Conservation (phyloP, 2,113 vertebrate genomes). For the Lipophrys pholis region DNA sequence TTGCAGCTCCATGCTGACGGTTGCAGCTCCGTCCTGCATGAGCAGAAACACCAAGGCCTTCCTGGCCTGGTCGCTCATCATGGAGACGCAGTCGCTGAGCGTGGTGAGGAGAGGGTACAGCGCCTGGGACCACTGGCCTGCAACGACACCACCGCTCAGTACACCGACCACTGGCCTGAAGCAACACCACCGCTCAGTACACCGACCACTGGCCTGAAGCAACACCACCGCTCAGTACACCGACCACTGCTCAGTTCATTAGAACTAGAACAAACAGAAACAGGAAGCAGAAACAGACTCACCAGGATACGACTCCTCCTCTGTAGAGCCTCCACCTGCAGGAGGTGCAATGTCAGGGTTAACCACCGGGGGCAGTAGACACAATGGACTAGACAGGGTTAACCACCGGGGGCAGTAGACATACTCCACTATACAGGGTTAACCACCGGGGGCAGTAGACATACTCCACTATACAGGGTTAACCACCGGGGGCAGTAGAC, state of each 20-base stretch:
- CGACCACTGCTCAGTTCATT: too few relatives aligned
- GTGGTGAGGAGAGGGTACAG: conserved; percentile 96
- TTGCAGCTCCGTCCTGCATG: conserved; percentile 97
- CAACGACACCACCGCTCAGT: background rate
- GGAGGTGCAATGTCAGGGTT: conserved; percentile 79
- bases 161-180: conserved; percentile 98
- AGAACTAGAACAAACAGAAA: conserved; percentile 21
- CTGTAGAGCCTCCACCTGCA: conserved; percentile 92
- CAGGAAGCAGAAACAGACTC: conserved; percentile 78
- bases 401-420: too few relatives aligned
- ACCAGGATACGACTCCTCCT: conserved; percentile 95
- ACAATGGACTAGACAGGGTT: too few relatives aligned
- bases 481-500: too few relatives aligned
- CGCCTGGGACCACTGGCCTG: conserved; percentile 98
- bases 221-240: too few relatives aligned
- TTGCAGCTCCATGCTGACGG: conserved; percentile 91
- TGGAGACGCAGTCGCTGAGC: conserved; percentile 94
- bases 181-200: background rate
- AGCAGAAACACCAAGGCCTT: conserved; percentile 98
- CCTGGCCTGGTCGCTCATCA: conserved; percentile 99
- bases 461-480: too few relatives aligned
- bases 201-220: conserved; percentile 95
- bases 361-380: too few relatives aligned
- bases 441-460: too few relatives aligned
- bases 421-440: too few relatives aligned